Evolutionary conservation across 2,113 vertebrate genomes (phyloP).

Genomic region (Castor canadensis): DNA sequence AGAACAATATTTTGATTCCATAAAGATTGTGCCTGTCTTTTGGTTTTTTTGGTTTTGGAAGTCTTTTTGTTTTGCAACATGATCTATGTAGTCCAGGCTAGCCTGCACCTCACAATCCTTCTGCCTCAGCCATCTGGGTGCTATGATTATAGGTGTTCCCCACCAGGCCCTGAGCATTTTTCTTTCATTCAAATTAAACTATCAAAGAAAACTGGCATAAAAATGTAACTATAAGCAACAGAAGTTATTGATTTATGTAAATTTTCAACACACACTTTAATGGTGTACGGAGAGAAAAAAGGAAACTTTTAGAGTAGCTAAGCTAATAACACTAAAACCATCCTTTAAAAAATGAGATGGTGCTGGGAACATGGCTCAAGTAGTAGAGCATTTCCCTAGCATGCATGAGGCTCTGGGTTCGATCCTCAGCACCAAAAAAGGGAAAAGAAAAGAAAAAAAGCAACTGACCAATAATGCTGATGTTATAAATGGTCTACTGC

Average conservation of each 20-base stretch:
- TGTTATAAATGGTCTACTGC: background rate
- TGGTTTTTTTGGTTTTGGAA: background rate
- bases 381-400: too few relatives aligned
- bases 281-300: background rate
- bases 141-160: background rate
- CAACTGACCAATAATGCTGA: too few relatives aligned
- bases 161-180: background rate
- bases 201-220: slow-evolving; percentile 1
- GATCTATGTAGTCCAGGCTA: background rate
- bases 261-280: slow-evolving; percentile 4
- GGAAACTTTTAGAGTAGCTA: background rate
- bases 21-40: background rate
- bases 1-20: background rate
- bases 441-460: too few relatives aligned
- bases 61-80: background rate
- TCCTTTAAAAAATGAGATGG: background rate
- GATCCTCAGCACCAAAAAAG: too few relatives aligned
- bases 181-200: slow-evolving; percentile 11
- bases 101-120: background rate
- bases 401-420: too few relatives aligned
- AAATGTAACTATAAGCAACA: background rate
- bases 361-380: too few relatives aligned
- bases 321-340: background rate
- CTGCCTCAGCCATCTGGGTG: background rate
- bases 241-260: too few relatives aligned